Conservation (phyloP, 2,113 vertebrate genomes). For the Rhinolophus ferrumequinum region DNA sequence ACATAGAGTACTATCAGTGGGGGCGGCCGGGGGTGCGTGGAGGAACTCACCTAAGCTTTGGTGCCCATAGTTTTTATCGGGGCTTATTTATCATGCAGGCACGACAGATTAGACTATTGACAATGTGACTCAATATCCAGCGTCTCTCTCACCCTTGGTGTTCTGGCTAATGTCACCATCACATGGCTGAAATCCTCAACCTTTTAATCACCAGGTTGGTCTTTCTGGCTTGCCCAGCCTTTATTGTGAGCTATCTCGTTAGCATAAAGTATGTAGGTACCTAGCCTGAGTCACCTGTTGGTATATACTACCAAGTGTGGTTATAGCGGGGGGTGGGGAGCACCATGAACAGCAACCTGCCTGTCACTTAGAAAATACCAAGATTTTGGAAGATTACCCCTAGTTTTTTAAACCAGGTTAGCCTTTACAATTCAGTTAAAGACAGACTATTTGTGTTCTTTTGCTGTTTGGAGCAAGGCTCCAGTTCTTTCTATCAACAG, state of each 20-base stretch:
- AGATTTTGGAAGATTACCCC: not conserved
- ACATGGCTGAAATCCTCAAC: not conserved
- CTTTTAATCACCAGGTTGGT: no score
- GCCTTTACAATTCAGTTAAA: not conserved
- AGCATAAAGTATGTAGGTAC: not conserved
- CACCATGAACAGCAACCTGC: not conserved
- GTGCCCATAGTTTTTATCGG: not conserved
- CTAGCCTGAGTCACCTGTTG: not conserved
- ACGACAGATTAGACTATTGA: not conserved
- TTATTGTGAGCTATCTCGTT: not conserved
- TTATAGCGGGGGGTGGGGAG: fast-evolving
- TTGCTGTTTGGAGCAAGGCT: not conserved
- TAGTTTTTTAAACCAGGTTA: not conserved
- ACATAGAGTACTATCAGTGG: not conserved
- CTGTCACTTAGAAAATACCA: not conserved
- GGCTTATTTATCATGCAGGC: not conserved
- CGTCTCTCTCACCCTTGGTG: not conserved
- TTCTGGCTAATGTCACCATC: not conserved
- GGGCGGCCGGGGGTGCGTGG: no score
- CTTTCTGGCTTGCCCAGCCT: not conserved
- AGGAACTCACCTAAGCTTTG: not conserved
- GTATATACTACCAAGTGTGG: not conserved
- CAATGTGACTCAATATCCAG: not conserved
- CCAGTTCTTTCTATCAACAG: not conserved
- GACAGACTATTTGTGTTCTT: not conserved